phyloP scores from a whole-genome alignment of 1,140 invertebrate species.

The Drosophila ambigua region DNA sequence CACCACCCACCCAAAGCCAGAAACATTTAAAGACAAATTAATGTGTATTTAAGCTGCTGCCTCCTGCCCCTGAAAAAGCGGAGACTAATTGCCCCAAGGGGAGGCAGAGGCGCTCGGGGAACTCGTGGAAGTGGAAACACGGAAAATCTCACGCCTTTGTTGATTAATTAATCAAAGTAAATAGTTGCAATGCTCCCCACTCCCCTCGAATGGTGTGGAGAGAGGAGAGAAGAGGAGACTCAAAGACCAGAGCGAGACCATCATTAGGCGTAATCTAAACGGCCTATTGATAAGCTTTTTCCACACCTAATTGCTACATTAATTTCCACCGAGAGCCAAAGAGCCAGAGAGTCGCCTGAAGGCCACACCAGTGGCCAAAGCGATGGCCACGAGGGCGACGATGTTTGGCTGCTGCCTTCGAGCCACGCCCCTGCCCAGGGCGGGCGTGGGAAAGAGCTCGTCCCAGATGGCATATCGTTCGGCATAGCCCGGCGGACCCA shows the following conservation, averaged over 20 bases:
- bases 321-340: constrained; percentile 33
- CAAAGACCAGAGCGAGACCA: constrained; percentile 13
- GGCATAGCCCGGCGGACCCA: constrained; percentile 40
- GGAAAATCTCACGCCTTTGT: constrained; percentile 74
- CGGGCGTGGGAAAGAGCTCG: constrained; percentile 60
- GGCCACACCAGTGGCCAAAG: constrained; percentile 82
- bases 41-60: constrained; percentile 76
- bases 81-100: constrained; percentile 71
- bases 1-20: constrained; percentile 19
- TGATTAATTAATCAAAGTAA: constrained; percentile 82
- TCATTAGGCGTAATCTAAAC: constrained; percentile 77
- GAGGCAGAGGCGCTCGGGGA: too few species aligned
- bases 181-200: constrained; percentile 50
- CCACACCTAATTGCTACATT: constrained; percentile 78
- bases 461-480: constrained; percentile 69
- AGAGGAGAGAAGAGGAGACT: constrained; percentile 1
- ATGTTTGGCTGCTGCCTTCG: constrained; percentile 9
- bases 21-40: constrained; percentile 79
- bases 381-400: constrained; percentile 71
- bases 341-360: constrained; percentile 70
- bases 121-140: constrained; percentile 1
- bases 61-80: background rate
- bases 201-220: background rate
- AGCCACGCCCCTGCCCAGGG: constrained; percentile 20
- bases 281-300: constrained; percentile 80